Evolutionary conservation across 2,888 invertebrate genomes (phyloP).

Genomic region (Drosophila quinaria): DNA sequence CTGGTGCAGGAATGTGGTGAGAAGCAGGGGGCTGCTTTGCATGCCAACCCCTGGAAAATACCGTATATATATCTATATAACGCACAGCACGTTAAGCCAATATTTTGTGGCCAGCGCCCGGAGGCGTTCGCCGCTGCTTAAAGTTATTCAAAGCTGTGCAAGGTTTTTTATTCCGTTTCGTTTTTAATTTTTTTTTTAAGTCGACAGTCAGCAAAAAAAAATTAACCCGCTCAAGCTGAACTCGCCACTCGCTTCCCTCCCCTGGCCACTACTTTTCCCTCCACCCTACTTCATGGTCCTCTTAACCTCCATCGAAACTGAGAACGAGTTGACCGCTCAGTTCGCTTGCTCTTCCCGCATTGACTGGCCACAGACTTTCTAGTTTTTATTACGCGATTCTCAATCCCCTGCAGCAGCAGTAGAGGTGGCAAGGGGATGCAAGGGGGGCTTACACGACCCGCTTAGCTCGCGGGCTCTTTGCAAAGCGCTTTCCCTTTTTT

Average conservation of each 20-base stretch:
- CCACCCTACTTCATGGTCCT: background rate
- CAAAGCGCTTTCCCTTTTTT: constrained; percentile 45
- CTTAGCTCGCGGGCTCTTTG: constrained; percentile 49
- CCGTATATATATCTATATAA: constrained; percentile 34
- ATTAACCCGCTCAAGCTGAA: constrained; percentile 64
- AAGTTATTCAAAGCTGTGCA: constrained; percentile 74
- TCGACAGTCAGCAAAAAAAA: constrained; percentile 71
- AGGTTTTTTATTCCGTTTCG: constrained; percentile 28
- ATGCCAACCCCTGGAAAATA: constrained; percentile 31
- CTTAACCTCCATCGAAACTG: background rate
- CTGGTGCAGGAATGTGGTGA: no score
- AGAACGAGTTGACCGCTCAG: constrained; percentile 41
- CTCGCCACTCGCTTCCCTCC: constrained; percentile 8
- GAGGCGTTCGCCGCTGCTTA: constrained; percentile 55
- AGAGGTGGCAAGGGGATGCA: background rate
- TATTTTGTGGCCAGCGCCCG: constrained; percentile 66
- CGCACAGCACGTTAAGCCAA: constrained; percentile 74
- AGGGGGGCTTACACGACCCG: constrained; percentile 16
- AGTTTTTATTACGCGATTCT: constrained; percentile 56
- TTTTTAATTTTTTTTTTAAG: constrained; percentile 33
- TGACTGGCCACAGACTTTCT: constrained; percentile 72
- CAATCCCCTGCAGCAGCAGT: background rate
- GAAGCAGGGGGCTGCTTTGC: constrained; percentile 43
- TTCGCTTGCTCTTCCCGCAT: constrained; percentile 55
- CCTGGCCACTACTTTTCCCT: background rate